Conservation (phyloP, 2,888 invertebrate genomes). For the Noctua comes region DNA sequence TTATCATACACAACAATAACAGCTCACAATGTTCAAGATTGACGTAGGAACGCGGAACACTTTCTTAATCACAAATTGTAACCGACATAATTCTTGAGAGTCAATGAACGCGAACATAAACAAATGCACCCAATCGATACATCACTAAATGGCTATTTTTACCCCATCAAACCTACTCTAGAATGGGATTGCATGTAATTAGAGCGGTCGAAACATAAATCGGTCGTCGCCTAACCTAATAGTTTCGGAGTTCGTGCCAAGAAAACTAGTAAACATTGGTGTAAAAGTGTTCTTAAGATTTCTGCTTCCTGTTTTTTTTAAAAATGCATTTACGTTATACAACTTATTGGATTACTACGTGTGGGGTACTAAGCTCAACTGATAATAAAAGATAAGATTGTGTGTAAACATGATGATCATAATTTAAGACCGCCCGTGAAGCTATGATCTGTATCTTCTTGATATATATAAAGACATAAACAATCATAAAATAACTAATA, state of each 20-base stretch:
- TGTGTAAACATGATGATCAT: conserved; percentile 38
- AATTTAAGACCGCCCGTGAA: conserved; percentile 51
- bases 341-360: conserved; percentile 65
- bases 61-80: conserved; percentile 27
- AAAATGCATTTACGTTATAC: conserved; percentile 78
- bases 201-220: conserved; percentile 80
- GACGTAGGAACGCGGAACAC: neutral
- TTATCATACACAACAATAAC: neutral
- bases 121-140: conserved; percentile 75
- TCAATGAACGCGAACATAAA: conserved; percentile 77
- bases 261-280: conserved; percentile 80
- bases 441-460: conserved; percentile 27
- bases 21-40: neutral
- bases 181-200: conserved; percentile 79
- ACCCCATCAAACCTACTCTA: conserved; percentile 74
- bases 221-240: conserved; percentile 81
- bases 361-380: conserved; percentile 74
- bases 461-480: conserved; percentile 15
- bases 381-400: conserved; percentile 65
- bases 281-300: conserved; percentile 67
- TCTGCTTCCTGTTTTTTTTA: conserved; percentile 78
- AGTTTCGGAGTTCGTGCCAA: conserved; percentile 78
- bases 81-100: conserved; percentile 60
- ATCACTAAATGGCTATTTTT: conserved; percentile 74
- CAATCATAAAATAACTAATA: conserved; percentile 7